Evolutionary conservation across 2,888 invertebrate genomes (phyloP).

Genomic region (Scotopteryx bipunctaria): DNA sequence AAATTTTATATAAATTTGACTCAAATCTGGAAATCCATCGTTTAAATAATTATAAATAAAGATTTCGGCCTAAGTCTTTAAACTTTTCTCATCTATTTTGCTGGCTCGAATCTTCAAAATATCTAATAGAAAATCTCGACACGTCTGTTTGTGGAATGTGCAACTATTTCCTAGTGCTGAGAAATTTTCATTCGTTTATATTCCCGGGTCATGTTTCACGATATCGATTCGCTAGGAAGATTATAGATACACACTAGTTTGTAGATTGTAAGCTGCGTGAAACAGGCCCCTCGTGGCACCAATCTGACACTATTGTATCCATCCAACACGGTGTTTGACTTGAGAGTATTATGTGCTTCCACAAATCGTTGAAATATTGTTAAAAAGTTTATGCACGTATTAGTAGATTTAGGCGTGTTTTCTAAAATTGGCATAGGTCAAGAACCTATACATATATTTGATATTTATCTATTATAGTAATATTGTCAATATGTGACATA

Average conservation of each 20-base stretch:
- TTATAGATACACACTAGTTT: neutral
- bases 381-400: slow-evolving; percentile 51
- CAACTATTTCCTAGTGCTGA: too few species aligned
- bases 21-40: neutral
- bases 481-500: slow-evolving; percentile 16
- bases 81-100: neutral
- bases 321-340: slow-evolving; percentile 29
- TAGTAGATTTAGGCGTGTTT: slow-evolving; percentile 39
- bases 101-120: too few species aligned
- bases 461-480: slow-evolving; percentile 26
- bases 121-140: too few species aligned
- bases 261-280: neutral
- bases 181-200: too few species aligned
- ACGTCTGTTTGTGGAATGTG: neutral
- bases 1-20: neutral
- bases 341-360: slow-evolving; percentile 67
- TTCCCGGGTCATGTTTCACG: too few species aligned
- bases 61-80: slow-evolving; percentile 9
- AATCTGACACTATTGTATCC: slow-evolving; percentile 17
- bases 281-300: neutral
- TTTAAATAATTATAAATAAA: neutral
- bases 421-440: slow-evolving; percentile 36
- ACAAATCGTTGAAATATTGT: slow-evolving; percentile 57
- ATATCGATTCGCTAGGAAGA: neutral
- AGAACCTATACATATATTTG: slow-evolving; percentile 29